Percentiles rank a stretch among this genome's conserved stretches.
These are phyloP conservation scores for Probaryconus sp. DNA, from an alignment of 1,140 invertebrate genomes.

Conservation along the genomic window DNA sequence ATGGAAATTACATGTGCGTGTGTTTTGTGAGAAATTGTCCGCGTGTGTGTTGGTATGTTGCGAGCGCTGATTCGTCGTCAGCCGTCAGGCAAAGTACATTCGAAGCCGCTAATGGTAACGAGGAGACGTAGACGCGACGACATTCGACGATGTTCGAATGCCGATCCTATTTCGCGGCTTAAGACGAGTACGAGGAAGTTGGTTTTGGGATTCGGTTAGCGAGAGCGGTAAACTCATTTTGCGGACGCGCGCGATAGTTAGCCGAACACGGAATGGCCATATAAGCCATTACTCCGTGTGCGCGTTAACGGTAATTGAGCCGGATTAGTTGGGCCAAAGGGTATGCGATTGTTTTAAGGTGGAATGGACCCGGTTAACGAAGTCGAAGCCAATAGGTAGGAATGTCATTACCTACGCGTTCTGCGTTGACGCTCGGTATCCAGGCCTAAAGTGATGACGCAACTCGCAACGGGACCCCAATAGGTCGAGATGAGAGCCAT, in stretches of 20 bases:
- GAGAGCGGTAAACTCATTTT: conserved; percentile 74
- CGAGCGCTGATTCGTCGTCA: conserved; percentile 24
- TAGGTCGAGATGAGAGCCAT: conserved; percentile 79
- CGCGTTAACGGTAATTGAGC: conserved; percentile 70
- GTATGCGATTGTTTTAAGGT: conserved; percentile 32
- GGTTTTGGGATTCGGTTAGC: conserved; percentile 62
- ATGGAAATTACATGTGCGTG: not conserved
- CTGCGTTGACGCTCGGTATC: conserved; percentile 70
- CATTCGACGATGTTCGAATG: conserved; percentile 9
- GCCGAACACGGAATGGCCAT: conserved; percentile 73
- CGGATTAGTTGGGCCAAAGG: conserved; percentile 62
- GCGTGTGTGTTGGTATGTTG: no score
- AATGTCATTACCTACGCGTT: conserved; percentile 63
- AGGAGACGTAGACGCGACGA: conserved; percentile 6
- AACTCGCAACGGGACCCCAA: conserved; percentile 78
- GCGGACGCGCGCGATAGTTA: conserved; percentile 71
- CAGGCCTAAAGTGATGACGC: conserved; percentile 77
- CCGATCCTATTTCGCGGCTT: conserved; percentile 57
- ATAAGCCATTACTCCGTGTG: conserved; percentile 70
- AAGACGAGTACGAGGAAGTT: conserved; percentile 50
- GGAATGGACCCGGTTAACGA: conserved; percentile 9
- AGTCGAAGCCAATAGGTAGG: conserved; percentile 39
- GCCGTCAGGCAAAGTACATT: conserved; percentile 17
- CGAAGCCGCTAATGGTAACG: conserved; percentile 32
- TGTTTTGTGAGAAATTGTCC: no score